Evolutionary conservation across 2,888 invertebrate species (phyloP).

Genomic region (Stegophylla sp.): DNA sequence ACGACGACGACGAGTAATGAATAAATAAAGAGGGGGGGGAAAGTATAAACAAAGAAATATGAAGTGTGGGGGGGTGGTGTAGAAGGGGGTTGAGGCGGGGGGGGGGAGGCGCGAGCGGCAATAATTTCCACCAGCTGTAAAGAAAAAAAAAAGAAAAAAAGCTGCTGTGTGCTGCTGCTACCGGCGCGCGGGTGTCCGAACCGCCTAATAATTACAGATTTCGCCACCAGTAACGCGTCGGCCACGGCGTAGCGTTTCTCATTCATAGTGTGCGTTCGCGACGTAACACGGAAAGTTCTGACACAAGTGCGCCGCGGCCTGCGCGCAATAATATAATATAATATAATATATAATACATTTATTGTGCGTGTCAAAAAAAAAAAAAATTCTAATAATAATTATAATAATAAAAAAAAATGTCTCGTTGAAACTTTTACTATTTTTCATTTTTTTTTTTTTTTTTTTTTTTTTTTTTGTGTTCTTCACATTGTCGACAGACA

Average conservation of each 20-base stretch:
- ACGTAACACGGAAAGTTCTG: constrained; percentile 44
- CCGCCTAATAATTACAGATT: constrained; percentile 46
- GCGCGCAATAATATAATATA: too few species aligned
- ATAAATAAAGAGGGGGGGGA: constrained; percentile 13
- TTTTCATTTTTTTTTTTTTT: too few species aligned
- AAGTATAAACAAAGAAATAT: background rate
- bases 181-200: constrained; percentile 54
- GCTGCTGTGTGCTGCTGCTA: too few species aligned
- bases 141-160: constrained; percentile 16
- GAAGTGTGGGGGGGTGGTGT: background rate
- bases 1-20: background rate
- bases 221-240: constrained; percentile 52
- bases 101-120: background rate
- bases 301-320: constrained; percentile 42
- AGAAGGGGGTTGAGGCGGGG: background rate
- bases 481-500: too few species aligned
- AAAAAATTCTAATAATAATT: too few species aligned
- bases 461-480: too few species aligned
- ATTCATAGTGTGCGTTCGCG: constrained; percentile 57
- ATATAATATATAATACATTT: too few species aligned
- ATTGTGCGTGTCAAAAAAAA: too few species aligned
- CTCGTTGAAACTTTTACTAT: too few species aligned
- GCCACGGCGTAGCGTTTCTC: constrained; percentile 39
- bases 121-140: too few species aligned
- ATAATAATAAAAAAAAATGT: too few species aligned